Conservation (phyloP, 1,140 invertebrate genomes). For the Drosophila tani region DNA sequence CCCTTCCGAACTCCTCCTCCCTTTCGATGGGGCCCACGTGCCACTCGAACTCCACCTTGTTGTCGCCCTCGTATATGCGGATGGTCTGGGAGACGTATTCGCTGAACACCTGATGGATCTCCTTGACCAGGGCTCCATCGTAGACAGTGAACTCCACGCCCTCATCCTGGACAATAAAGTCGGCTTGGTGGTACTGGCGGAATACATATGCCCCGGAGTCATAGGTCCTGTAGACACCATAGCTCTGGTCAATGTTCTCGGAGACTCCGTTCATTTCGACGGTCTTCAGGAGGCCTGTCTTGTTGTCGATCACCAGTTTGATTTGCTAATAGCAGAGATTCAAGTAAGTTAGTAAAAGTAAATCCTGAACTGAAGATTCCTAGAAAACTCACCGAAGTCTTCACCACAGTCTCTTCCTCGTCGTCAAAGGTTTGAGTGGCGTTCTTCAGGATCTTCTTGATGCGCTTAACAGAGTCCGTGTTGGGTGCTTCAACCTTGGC, state of each 20-base stretch:
- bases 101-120: slow-evolving; percentile 91
- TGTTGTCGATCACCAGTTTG: slow-evolving; percentile 55
- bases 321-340: slow-evolving; percentile 26
- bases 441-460: slow-evolving; percentile 28
- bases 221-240: slow-evolving; percentile 91
- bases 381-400: slow-evolving; percentile 51
- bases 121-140: slow-evolving; percentile 91
- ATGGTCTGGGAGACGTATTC: slow-evolving; percentile 94
- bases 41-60: slow-evolving; percentile 95
- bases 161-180: slow-evolving; percentile 81
- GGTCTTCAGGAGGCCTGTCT: slow-evolving; percentile 86
- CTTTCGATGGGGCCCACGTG: slow-evolving; percentile 96
- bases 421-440: slow-evolving; percentile 16
- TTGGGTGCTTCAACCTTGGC: neutral
- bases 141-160: slow-evolving; percentile 85
- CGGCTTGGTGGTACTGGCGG: slow-evolving; percentile 87
- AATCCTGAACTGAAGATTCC: rapidly evolving
- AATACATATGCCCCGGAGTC: slow-evolving; percentile 96
- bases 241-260: slow-evolving; percentile 87
- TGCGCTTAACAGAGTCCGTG: slow-evolving; percentile 7
- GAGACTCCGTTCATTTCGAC: slow-evolving; percentile 86
- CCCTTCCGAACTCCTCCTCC: slow-evolving; percentile 90
- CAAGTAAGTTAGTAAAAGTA: neutral
- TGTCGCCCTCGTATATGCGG: slow-evolving; percentile 89
- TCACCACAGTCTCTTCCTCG: slow-evolving; percentile 45